Conservation (phyloP, 1,140 invertebrate genomes). For the Lerema accius region DNA sequence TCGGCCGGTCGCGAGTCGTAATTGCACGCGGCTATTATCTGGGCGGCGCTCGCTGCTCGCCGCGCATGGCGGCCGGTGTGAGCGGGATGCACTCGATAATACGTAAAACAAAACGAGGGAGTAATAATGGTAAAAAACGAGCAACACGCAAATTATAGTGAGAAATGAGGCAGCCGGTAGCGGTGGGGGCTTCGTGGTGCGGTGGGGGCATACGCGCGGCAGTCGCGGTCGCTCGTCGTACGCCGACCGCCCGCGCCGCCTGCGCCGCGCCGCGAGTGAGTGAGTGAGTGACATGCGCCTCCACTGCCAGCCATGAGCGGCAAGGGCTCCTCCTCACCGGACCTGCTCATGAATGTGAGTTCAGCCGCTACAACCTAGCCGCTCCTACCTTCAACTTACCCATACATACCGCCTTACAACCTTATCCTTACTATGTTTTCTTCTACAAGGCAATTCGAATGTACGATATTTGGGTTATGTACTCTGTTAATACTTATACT, state of each 20-base stretch:
- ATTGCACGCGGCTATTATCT: constrained; percentile 79
- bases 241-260: constrained; percentile 74
- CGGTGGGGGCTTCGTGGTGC: constrained; percentile 72
- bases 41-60: constrained; percentile 72
- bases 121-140: constrained; percentile 82
- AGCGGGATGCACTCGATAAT: constrained; percentile 81
- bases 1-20: constrained; percentile 49
- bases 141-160: constrained; percentile 81
- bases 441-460: background rate
- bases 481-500: background rate
- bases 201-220: constrained; percentile 65
- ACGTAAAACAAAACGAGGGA: constrained; percentile 82
- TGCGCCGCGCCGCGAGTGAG: constrained; percentile 69
- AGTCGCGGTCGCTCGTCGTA: constrained; percentile 70
- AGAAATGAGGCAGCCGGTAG: constrained; percentile 82
- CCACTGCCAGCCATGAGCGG: constrained; percentile 76
- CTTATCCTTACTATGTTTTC: background rate
- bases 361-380: constrained; percentile 37
- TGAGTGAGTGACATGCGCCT: constrained; percentile 74
- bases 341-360: constrained; percentile 84
- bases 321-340: constrained; percentile 79
- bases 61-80: constrained; percentile 79
- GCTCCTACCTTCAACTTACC: constrained; percentile 1
- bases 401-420: background rate
- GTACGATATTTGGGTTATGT: background rate